phyloP scores from a whole-genome alignment of 2,888 invertebrate genomes.

The Plutella xylostella region DNA sequence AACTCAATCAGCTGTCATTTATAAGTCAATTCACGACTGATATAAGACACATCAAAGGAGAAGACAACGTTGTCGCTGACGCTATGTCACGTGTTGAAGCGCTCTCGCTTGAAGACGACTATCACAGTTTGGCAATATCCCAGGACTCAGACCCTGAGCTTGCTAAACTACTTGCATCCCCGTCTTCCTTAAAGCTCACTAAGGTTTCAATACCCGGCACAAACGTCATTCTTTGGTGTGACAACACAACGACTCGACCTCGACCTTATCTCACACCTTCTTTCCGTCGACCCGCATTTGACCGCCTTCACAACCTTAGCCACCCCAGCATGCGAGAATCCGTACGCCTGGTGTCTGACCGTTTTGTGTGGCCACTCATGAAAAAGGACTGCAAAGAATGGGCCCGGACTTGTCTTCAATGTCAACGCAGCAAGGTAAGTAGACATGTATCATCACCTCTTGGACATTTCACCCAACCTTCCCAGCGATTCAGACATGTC shows the following conservation, averaged over 20 bases:
- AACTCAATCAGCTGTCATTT: slow-evolving; percentile 19
- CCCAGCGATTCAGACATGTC: slow-evolving; percentile 2
- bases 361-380: slow-evolving; percentile 31
- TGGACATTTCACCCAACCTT: slow-evolving; percentile 5
- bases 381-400: slow-evolving; percentile 24
- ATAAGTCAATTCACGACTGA: slow-evolving; percentile 13
- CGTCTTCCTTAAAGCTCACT: background rate
- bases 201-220: slow-evolving; percentile 3
- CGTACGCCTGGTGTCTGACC: slow-evolving; percentile 20
- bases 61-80: slow-evolving; percentile 11
- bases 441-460: slow-evolving; percentile 15
- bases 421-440: slow-evolving; percentile 24
- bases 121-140: slow-evolving; percentile 2
- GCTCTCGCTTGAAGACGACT: slow-evolving; percentile 5
- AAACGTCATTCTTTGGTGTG: slow-evolving; percentile 5
- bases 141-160: slow-evolving; percentile 11
- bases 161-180: background rate
- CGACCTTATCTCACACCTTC: slow-evolving; percentile 5
- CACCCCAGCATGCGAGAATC: slow-evolving; percentile 8
- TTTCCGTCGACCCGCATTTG: background rate
- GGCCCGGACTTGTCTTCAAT: slow-evolving; percentile 22
- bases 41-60: slow-evolving; percentile 9
- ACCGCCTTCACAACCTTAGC: slow-evolving; percentile 7
- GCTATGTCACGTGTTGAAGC: slow-evolving; percentile 11
- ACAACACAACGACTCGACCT: slow-evolving; percentile 3